These are phyloP conservation scores for Agrilus planipennis DNA, from an alignment of 1,140 invertebrate species.

Conservation along the genomic window DNA sequence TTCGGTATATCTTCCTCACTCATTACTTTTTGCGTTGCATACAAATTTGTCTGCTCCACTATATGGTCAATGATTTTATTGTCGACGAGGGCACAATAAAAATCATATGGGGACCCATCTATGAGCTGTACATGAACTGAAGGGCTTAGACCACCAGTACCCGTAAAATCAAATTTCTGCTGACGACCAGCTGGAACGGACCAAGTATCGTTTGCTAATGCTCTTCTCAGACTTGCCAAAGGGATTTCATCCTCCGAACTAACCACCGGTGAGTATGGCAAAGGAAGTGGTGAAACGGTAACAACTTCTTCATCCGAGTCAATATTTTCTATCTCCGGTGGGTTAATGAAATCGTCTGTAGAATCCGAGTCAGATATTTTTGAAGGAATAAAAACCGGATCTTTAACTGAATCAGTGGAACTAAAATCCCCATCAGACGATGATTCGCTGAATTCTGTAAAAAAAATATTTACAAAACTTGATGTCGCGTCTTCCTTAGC, in stretches of 20 bases:
- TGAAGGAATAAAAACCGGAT: no score
- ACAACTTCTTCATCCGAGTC: background rate
- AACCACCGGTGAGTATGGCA: background rate
- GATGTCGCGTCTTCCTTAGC: no score
- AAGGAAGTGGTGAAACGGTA: background rate
- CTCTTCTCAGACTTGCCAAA: background rate
- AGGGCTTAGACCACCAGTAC: background rate
- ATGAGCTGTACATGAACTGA: background rate
- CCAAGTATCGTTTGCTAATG: background rate
- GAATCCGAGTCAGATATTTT: no score
- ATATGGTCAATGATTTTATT: background rate
- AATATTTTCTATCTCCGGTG: no score
- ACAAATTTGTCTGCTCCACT: background rate
- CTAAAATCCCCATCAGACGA: no score
- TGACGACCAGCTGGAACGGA: slow-evolving; percentile 1
- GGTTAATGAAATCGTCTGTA: no score
- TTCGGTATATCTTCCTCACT: slow-evolving; percentile 6
- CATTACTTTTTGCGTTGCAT: background rate
- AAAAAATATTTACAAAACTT: no score
- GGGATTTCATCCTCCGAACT: background rate
- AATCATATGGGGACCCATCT: background rate
- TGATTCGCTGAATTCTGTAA: no score
- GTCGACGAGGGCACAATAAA: background rate
- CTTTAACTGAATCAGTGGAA: no score
- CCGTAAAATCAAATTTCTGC: slow-evolving; percentile 3